Base-by-base conservation (phyloP, 2,888 invertebrate genomes). In the Archaeoteleia sp. region DNA sequence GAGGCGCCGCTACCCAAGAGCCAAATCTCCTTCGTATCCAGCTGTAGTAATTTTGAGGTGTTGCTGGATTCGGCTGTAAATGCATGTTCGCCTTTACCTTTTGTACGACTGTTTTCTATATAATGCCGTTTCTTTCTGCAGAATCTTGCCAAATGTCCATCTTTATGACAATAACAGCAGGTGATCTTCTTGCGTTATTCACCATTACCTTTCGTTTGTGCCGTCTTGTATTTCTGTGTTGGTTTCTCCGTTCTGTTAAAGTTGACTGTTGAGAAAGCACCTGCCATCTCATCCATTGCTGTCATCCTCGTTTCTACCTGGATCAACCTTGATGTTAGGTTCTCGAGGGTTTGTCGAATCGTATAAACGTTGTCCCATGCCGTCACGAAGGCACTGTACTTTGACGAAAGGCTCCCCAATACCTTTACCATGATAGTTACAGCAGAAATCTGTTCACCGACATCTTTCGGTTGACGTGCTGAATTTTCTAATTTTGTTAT, bases 331-430 rank as follows among this genome's bases (percentile, higher is more conserved):
- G 63, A 60, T 20, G 61, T 46, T 12, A 71, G 30, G 12, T 67
- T 58, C 9, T 67, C 67, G 0, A 68, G 20, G 2, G 71, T 70
- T 53, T 74, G 72, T 12, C 15, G 34, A 0, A 5, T 49, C 10
- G 25, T 2, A 7, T 43, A 29, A 6, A 65, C 27, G n/a, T 42
- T 73, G 27, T 73, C 72, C 67, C 70, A 73, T 0, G 66, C 73
- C 25, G 57, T 65, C 0, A 51, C 14, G 9, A 65, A 73, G 66
- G 65, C 37, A 23, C 66, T 42, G 37, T 54, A 73, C 42, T 67
- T 74, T 2, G 51, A n/a, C 6, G 74, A 60, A 12, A 76, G 54
- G 42, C 70, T 75, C 0, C 69, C 71, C 1, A 75, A 42, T 25
- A 72, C 48, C 34, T 76, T 75, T 8, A 73, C 70, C 40, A 75